A percentile compares a stretch with the other conserved stretches of the same genome.
Evolutionary conservation across 2,888 invertebrate genomes (phyloP).

Genomic region (Margaritifera margaritifera): DNA sequence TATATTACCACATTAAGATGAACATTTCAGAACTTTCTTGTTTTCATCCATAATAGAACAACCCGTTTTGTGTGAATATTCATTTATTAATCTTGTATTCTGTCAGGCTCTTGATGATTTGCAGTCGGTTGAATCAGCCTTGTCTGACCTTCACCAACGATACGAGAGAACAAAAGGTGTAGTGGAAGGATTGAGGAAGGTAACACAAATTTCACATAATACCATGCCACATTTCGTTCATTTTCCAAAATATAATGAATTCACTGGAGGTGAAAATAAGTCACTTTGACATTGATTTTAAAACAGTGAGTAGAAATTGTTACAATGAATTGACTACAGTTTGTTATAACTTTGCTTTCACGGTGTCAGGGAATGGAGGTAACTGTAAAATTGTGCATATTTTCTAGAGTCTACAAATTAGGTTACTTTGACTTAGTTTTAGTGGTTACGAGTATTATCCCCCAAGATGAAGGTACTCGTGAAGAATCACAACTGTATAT

Average conservation of each 20-base stretch:
- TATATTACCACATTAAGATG: too few relatives aligned
- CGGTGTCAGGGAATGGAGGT: too few relatives aligned
- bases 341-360: background rate
- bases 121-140: constrained; percentile 79
- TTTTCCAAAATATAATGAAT: too few relatives aligned
- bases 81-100: background rate
- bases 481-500: too few relatives aligned
- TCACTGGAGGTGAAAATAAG: too few relatives aligned
- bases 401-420: too few relatives aligned
- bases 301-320: background rate
- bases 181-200: constrained; percentile 77
- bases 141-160: constrained; percentile 79
- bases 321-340: background rate
- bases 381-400: too few relatives aligned
- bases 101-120: constrained; percentile 77
- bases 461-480: too few relatives aligned
- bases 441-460: too few relatives aligned
- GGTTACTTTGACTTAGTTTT: too few relatives aligned
- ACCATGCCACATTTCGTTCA: too few relatives aligned
- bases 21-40: background rate
- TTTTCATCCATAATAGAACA: background rate
- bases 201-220: constrained; percentile 20
- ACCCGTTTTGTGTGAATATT: background rate
- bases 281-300: too few relatives aligned
- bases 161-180: constrained; percentile 80